A percentile compares a stretch with the other conserved stretches of the same genome.
phyloP scores from a whole-genome alignment of 2,113 vertebrate genomes.

The Rhipidura dahli region DNA sequence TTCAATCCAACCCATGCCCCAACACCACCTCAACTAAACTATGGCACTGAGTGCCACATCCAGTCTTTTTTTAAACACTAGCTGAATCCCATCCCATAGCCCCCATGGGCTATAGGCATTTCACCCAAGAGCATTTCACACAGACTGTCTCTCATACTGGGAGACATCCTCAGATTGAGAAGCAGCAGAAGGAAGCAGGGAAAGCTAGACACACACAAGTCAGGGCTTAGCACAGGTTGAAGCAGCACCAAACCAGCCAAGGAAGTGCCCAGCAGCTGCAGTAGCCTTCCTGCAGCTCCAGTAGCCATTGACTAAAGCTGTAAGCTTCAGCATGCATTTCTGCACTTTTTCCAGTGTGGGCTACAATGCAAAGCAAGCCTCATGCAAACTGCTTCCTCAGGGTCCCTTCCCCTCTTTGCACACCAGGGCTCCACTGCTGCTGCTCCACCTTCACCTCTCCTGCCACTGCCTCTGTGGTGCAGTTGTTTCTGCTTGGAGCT shows the following conservation, averaged over 20 bases:
- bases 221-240: not conserved
- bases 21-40: too few species aligned
- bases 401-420: not conserved
- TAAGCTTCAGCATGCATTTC: not conserved
- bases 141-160: not conserved
- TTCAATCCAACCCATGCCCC: too few species aligned
- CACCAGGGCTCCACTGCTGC: not conserved
- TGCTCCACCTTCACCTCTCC: not conserved
- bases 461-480: not conserved
- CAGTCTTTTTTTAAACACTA: not conserved
- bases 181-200: not conserved
- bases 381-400: not conserved
- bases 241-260: not conserved
- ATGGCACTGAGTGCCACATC: too few species aligned
- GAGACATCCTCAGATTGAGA: not conserved
- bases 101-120: fast-evolving
- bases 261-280: not conserved
- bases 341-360: not conserved
- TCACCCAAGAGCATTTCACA: not conserved
- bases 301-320: not conserved
- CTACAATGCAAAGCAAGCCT: not conserved
- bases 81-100: not conserved
- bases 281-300: not conserved
- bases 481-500: not conserved
- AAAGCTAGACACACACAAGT: fast-evolving